phyloP scores from a whole-genome alignment of 1,140 invertebrate species.

The Caerostris extrusa region DNA sequence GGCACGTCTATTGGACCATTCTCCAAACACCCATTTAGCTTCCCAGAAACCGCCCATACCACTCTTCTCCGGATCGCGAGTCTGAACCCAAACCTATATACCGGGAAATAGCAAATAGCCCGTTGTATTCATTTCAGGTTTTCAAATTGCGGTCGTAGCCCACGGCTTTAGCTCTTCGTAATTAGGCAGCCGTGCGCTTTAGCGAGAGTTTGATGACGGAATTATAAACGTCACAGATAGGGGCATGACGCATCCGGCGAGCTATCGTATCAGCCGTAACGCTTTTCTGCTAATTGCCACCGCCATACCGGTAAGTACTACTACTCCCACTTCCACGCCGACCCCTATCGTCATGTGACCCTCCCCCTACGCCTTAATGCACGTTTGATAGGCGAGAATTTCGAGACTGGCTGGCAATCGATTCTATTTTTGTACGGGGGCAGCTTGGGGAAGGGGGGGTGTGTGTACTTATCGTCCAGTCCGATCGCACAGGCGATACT shows the following conservation, averaged over 20 bases:
- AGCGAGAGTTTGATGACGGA: slow-evolving; percentile 75
- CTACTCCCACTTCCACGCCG: slow-evolving; percentile 1
- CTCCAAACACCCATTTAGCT: neutral
- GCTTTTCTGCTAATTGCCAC: slow-evolving; percentile 75
- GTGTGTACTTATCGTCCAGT: slow-evolving; percentile 59
- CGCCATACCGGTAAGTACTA: slow-evolving; percentile 65
- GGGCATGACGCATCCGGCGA: slow-evolving; percentile 65
- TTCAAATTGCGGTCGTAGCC: slow-evolving; percentile 75
- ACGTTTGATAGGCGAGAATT: slow-evolving; percentile 73
- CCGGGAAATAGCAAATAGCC: slow-evolving; percentile 71
- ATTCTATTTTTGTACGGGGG: slow-evolving; percentile 67
- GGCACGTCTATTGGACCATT: neutral
- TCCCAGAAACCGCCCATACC: neutral
- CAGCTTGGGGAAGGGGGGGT: neutral
- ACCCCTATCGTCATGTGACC: slow-evolving; percentile 64
- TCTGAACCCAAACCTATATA: slow-evolving; percentile 49
- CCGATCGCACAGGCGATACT: slow-evolving; percentile 31
- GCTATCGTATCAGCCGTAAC: slow-evolving; percentile 61
- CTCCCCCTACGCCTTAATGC: slow-evolving; percentile 55
- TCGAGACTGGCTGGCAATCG: slow-evolving; percentile 20
- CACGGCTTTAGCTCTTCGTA: slow-evolving; percentile 71
- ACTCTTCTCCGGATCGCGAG: slow-evolving; percentile 1
- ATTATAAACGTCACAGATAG: slow-evolving; percentile 76
- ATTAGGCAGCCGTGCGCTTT: slow-evolving; percentile 55
- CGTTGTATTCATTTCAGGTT: slow-evolving; percentile 75